Percentiles rank a stretch among this genome's conserved stretches.
Conservation (phyloP, 2,888 invertebrate genomes). For the Saturnia japonica region DNA sequence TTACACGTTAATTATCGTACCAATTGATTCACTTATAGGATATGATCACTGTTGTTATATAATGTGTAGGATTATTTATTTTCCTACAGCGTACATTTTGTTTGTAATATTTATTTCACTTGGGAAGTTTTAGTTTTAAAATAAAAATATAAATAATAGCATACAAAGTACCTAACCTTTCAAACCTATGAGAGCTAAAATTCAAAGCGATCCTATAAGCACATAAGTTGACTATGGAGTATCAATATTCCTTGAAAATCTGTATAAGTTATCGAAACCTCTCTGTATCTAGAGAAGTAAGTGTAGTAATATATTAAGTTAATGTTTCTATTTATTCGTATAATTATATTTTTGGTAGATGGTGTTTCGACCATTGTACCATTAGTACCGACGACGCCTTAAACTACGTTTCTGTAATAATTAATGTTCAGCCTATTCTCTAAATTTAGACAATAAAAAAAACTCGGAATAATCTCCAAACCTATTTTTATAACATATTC, state of each 20-base stretch:
- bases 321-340: neutral
- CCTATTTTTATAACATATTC: constrained; percentile 41
- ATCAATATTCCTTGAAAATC: neutral
- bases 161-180: neutral
- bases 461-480: neutral
- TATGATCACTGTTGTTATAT: constrained; percentile 24
- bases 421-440: neutral
- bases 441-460: neutral
- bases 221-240: neutral
- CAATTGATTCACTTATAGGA: constrained; percentile 25
- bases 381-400: too few species aligned
- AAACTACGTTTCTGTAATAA: neutral
- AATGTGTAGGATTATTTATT: constrained; percentile 27
- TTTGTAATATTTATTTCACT: neutral
- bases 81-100: constrained; percentile 26
- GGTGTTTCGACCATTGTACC: too few species aligned
- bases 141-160: too few species aligned
- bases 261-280: too few species aligned
- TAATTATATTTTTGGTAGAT: too few species aligned
- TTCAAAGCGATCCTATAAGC: neutral
- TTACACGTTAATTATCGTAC: constrained; percentile 23
- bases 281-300: neutral
- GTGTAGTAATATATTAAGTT: neutral
- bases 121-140: too few species aligned
- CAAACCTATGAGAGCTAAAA: neutral